Conservation (phyloP, 2,113 vertebrate genomes). For the Limanda limanda region DNA sequence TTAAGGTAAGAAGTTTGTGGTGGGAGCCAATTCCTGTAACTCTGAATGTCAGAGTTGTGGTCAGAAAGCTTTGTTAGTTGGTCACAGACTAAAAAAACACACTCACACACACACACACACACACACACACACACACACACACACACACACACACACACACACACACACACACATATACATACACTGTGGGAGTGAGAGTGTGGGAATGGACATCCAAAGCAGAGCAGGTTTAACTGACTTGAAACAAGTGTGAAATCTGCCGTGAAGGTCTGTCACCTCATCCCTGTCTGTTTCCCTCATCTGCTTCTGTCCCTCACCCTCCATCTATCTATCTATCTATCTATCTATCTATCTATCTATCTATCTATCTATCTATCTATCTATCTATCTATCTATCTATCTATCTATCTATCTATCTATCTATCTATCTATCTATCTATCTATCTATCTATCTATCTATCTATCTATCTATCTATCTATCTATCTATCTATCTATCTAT, state of each 20-base stretch:
- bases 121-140: too few species aligned
- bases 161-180: too few species aligned
- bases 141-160: too few species aligned
- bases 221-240: background rate
- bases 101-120: too few species aligned
- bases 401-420: background rate
- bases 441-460: too few species aligned
- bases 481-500: too few species aligned
- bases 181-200: background rate
- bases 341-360: background rate
- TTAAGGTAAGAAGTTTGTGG: slow-evolving; percentile 17
- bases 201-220: slow-evolving; percentile 21
- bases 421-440: background rate
- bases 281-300: too few species aligned
- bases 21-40: slow-evolving; percentile 37
- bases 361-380: background rate
- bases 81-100: slow-evolving; percentile 13
- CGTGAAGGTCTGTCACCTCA: slow-evolving; percentile 12
- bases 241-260: slow-evolving; percentile 53
- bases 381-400: background rate
- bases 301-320: too few species aligned
- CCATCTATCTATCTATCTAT: background rate
- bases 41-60: slow-evolving; percentile 17
- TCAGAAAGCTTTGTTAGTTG: slow-evolving; percentile 27
- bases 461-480: too few species aligned